Conservation (phyloP, 2,888 invertebrate genomes). For the Scaptomyza polygonia region DNA sequence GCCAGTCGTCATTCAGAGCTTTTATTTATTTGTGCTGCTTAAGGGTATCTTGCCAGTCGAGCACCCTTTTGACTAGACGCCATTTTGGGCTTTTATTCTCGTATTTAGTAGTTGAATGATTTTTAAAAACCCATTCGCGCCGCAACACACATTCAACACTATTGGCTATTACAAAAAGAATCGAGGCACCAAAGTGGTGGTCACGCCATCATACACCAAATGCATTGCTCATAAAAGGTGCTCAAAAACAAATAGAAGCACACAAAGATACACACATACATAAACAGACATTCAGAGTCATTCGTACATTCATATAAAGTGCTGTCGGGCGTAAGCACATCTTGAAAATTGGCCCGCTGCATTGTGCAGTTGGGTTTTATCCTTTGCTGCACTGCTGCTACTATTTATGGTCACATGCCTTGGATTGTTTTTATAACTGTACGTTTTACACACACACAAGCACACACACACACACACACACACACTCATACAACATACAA, state of each 20-base stretch:
- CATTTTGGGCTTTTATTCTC: neutral
- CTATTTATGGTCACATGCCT: slow-evolving; percentile 20
- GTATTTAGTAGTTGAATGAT: neutral
- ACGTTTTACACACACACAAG: neutral
- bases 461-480: neutral
- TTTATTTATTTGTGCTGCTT: too few species aligned
- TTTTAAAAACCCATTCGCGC: neutral
- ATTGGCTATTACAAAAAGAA: slow-evolving; percentile 11
- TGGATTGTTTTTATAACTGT: slow-evolving; percentile 8
- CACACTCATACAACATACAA: neutral
- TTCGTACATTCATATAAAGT: slow-evolving; percentile 2
- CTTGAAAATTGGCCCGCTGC: slow-evolving; percentile 19
- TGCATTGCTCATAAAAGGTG: slow-evolving; percentile 12
- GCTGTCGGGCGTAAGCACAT: slow-evolving; percentile 14
- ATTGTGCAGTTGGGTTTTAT: neutral
- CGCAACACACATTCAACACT: slow-evolving; percentile 5
- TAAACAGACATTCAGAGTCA: neutral
- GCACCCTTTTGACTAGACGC: too few species aligned
- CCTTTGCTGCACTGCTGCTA: slow-evolving; percentile 8
- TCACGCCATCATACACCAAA: slow-evolving; percentile 8
- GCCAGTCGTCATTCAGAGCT: neutral
- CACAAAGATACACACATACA: neutral
- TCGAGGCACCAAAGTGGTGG: slow-evolving; percentile 9
- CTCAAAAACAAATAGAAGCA: neutral
- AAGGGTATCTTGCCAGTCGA: too few species aligned